Conservation (phyloP, 2,113 vertebrate genomes). For the Pseudorectes ferrugineus region DNA sequence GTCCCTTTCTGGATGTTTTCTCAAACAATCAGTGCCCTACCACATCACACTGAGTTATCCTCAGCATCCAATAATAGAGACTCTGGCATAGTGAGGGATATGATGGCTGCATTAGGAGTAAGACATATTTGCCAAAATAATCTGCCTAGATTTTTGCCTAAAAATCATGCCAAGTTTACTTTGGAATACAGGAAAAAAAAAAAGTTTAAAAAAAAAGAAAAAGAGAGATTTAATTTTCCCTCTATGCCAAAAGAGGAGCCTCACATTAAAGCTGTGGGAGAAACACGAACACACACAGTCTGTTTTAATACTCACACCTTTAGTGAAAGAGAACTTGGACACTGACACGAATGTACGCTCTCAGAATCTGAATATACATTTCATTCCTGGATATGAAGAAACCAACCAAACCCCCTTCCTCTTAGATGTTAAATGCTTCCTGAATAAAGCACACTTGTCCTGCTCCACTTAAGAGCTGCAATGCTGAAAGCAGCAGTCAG, state of each 20-base stretch:
- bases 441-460: accelerated
- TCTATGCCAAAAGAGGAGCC: not conserved
- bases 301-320: not conserved
- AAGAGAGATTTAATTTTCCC: too few relatives aligned
- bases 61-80: not conserved
- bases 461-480: not conserved
- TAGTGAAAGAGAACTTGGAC: not conserved
- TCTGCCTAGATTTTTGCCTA: too few relatives aligned
- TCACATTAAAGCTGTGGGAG: not conserved
- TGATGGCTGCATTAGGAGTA: too few relatives aligned
- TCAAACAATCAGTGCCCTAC: not conserved
- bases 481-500: not conserved
- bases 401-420: not conserved
- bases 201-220: too few relatives aligned
- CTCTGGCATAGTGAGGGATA: not conserved
- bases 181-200: too few relatives aligned
- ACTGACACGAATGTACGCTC: accelerated
- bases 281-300: not conserved
- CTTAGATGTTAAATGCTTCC: not conserved
- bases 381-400: not conserved
- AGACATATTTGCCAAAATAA: too few relatives aligned
- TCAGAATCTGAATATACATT: not conserved
- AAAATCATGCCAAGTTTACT: too few relatives aligned
- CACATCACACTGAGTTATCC: not conserved
- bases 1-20: not conserved